Percentiles rank a stretch among this genome's conserved stretches.
These are phyloP conservation scores for Hypotaenidia philippensis DNA, from an alignment of 2,797 vertebrate genomes.

Conservation along the genomic window DNA sequence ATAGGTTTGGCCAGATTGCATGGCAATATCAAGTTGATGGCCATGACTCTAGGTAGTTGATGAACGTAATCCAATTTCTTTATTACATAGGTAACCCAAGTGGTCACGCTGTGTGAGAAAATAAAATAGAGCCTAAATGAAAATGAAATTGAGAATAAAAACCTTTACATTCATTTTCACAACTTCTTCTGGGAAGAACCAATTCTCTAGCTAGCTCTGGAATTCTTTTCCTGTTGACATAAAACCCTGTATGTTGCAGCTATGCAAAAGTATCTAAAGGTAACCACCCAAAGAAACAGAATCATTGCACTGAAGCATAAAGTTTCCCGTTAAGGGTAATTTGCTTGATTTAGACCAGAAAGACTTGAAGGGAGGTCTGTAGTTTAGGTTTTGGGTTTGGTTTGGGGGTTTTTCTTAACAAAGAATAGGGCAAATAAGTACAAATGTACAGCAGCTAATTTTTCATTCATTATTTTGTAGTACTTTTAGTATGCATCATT, in stretches of 20 bases:
- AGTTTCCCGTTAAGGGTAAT: background rate
- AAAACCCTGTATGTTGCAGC: background rate
- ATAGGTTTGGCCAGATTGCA: background rate
- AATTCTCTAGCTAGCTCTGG: background rate
- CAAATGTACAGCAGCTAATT: background rate
- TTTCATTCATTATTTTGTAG: background rate
- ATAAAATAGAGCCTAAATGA: background rate
- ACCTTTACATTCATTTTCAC: background rate
- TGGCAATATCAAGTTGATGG: background rate
- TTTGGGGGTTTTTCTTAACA: background rate
- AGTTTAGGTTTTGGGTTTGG: background rate
- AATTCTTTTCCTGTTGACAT: background rate
- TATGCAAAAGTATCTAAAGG: background rate
- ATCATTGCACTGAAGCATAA: background rate
- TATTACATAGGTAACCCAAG: background rate
- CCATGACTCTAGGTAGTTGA: background rate
- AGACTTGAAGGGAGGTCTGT: background rate
- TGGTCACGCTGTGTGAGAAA: background rate
- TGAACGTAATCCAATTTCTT: background rate
- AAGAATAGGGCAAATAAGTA: background rate
- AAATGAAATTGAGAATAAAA: background rate
- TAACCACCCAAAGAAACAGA: background rate
- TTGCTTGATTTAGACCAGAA: background rate
- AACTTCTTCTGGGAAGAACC: background rate
- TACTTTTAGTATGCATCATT: background rate